Evolutionary conservation across 2,888 invertebrate species (phyloP).

Genomic region (Chloroclysta siterata): DNA sequence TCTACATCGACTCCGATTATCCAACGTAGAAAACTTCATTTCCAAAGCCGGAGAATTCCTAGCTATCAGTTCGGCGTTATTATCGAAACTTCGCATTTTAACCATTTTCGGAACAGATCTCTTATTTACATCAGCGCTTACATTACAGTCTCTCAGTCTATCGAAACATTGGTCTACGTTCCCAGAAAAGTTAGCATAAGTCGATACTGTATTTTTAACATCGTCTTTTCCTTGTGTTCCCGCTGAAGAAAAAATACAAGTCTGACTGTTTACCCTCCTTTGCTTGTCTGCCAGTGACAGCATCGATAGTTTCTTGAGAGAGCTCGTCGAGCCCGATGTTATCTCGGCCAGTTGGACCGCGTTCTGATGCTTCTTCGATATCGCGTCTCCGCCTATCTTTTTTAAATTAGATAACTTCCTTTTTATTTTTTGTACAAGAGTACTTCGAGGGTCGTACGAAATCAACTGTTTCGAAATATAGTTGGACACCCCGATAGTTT

Average conservation of each 20-base stretch:
- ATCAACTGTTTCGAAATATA: constrained; percentile 81
- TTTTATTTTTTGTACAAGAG: constrained; percentile 81
- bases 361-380: constrained; percentile 78
- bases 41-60: constrained; percentile 67
- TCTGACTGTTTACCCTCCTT: constrained; percentile 75
- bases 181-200: constrained; percentile 79
- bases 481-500: constrained; percentile 77
- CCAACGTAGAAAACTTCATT: constrained; percentile 79
- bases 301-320: constrained; percentile 78
- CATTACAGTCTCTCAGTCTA: constrained; percentile 70
- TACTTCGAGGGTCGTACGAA: constrained; percentile 78
- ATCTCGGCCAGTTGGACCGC: constrained; percentile 80
- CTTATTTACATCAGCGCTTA: constrained; percentile 59
- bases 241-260: constrained; percentile 72
- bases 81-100: constrained; percentile 77
- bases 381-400: constrained; percentile 78
- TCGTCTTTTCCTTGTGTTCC: constrained; percentile 73
- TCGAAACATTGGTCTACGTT: constrained; percentile 82
- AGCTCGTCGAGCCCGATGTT: constrained; percentile 74
- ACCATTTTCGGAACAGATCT: constrained; percentile 62
- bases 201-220: constrained; percentile 67
- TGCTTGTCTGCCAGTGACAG: constrained; percentile 78
- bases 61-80: constrained; percentile 66
- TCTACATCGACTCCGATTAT: constrained; percentile 77
- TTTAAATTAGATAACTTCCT: constrained; percentile 80